Percentiles rank a stretch among this genome's conserved stretches.
phyloP scores from a whole-genome alignment of 2,113 vertebrate species.

The Neogale vison region DNA sequence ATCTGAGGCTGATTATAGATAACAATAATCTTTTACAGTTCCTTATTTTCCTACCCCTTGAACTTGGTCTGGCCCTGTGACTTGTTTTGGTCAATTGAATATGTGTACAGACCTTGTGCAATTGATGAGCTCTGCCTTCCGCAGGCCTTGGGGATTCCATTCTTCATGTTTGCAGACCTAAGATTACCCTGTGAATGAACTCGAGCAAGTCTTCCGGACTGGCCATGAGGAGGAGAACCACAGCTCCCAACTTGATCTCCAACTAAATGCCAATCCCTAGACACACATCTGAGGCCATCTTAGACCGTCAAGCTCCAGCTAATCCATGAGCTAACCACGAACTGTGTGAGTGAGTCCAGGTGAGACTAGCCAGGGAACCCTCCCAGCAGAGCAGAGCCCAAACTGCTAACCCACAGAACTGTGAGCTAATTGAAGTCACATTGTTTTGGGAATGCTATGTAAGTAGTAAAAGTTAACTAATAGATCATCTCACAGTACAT shows the following conservation, averaged over 20 bases:
- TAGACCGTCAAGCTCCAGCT: not conserved
- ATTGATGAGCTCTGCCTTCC: not conserved
- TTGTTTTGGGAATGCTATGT: not conserved
- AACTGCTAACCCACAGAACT: not conserved
- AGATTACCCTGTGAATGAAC: not conserved
- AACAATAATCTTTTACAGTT: not conserved
- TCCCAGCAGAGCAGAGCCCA: not conserved
- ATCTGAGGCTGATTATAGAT: not conserved
- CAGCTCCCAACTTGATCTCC: not conserved
- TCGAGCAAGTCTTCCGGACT: not conserved
- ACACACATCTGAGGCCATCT: not conserved
- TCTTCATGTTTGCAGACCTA: not conserved
- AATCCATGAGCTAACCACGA: not conserved
- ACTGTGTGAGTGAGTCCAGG: not conserved
- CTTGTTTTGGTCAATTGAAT: not conserved
- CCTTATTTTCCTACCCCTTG: not conserved
- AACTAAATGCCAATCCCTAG: not conserved
- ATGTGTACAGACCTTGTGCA: not conserved
- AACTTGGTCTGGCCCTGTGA: not conserved
- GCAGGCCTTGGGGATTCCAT: not conserved
- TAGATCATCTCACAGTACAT: not conserved
- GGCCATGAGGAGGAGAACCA: not conserved
- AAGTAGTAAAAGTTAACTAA: not conserved
- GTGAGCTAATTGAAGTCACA: not conserved
- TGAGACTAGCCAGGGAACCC: not conserved